phyloP scores from a whole-genome alignment of 2,888 invertebrate species.

The Ochlodes sylvanus region DNA sequence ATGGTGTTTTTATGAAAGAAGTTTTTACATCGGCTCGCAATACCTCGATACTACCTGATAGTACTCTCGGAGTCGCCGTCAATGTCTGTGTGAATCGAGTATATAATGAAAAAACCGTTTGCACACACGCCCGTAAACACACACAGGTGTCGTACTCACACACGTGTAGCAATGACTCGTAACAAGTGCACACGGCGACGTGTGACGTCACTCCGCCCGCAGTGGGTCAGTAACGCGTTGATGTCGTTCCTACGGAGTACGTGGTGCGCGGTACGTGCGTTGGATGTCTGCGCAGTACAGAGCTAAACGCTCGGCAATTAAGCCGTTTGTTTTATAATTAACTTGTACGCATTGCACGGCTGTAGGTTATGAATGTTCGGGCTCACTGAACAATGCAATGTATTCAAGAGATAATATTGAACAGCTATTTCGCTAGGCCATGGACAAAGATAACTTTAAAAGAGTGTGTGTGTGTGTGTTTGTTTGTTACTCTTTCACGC shows the following conservation, averaged over 20 bases:
- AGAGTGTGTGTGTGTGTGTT: too few species aligned
- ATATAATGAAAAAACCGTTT: conserved; percentile 1
- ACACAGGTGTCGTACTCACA: neutral
- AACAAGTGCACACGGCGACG: conserved; percentile 34
- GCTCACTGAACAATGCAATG: too few species aligned
- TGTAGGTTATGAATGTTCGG: too few species aligned
- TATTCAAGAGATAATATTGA: too few species aligned
- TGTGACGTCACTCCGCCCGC: conserved; percentile 28
- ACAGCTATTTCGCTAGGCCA: too few species aligned
- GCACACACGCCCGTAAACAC: neutral
- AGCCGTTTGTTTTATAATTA: conserved; percentile 24
- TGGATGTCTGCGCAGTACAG: neutral
- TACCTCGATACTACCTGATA: neutral
- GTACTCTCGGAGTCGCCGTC: neutral
- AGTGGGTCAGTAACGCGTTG: conserved; percentile 64
- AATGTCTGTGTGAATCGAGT: neutral
- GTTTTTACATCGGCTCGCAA: neutral
- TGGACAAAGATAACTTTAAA: too few species aligned
- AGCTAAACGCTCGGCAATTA: conserved; percentile 24
- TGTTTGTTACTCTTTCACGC: too few species aligned
- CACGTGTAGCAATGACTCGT: too few species aligned
- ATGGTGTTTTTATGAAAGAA: too few species aligned
- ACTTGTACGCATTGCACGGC: conserved; percentile 13
- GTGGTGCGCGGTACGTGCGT: conserved; percentile 14
- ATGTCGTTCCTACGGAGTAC: conserved; percentile 61